Percentiles rank a stretch among this genome's conserved stretches.
These are phyloP conservation scores for Montipora capricornis DNA, from an alignment of 64 coral and sea anemone species.

Conservation along the genomic window DNA sequence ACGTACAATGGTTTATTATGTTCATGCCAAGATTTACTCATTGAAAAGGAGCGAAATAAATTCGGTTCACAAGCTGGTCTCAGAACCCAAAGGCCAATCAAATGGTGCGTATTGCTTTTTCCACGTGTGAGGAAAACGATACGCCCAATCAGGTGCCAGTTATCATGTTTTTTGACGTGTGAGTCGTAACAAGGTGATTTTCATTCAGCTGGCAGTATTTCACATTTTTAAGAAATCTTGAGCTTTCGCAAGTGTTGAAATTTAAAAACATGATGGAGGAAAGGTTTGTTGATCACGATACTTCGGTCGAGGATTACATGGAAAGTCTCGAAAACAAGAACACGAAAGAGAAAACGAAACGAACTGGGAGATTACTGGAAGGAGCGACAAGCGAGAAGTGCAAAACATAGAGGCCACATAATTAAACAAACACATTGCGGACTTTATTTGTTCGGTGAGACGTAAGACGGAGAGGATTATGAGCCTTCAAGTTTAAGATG, in stretches of 20 bases:
- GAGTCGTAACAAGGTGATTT: too few species aligned
- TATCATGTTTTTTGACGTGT: background rate
- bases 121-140: constrained; percentile 8
- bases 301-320: background rate
- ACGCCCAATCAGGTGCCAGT: background rate
- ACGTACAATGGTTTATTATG: background rate
- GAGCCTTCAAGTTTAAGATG: background rate
- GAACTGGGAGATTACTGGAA: background rate
- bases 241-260: background rate
- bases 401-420: background rate
- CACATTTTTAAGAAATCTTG: background rate
- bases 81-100: background rate
- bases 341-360: background rate
- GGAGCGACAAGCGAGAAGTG: background rate
- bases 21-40: background rate
- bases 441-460: constrained; percentile 2
- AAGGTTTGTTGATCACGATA: background rate
- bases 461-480: background rate
- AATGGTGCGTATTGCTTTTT: background rate
- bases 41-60: constrained; percentile 1
- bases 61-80: background rate
- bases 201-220: background rate
- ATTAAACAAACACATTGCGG: background rate
- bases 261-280: background rate
- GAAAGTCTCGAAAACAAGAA: background rate